These are phyloP conservation scores for Acridotheres tristis DNA, from an alignment of 2,797 vertebrate species.

Conservation along the genomic window DNA sequence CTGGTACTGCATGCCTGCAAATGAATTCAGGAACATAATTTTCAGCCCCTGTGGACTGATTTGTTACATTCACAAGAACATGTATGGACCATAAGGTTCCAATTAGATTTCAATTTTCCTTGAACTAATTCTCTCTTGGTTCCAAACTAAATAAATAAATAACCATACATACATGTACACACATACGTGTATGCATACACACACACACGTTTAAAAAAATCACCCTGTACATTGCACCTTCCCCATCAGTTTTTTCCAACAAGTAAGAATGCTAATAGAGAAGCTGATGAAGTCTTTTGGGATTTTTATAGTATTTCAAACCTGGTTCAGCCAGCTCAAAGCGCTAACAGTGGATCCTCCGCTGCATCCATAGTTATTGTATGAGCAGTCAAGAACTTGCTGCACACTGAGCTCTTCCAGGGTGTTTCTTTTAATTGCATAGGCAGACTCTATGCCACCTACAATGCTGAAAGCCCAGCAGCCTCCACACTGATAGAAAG, in stretches of 20 bases:
- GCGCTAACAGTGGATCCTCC: conserved; percentile 84
- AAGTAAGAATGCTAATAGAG: neutral
- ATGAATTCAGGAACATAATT: neutral
- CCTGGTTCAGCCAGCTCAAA: conserved; percentile 87
- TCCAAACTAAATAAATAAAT: neutral
- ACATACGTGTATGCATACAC: fast-evolving
- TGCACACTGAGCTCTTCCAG: conserved; percentile 88
- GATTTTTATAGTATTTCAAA: conserved; percentile 17
- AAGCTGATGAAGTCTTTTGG: neutral
- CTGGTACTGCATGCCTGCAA: neutral
- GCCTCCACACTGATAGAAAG: conserved; percentile 84
- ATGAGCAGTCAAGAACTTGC: conserved; percentile 91
- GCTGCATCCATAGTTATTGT: conserved; percentile 81
- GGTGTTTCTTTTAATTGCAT: conserved; percentile 76
- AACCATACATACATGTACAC: fast-evolving
- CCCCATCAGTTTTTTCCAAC: neutral
- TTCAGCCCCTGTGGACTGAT: neutral
- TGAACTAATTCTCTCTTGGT: neutral
- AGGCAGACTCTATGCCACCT: conserved; percentile 82
- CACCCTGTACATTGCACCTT: neutral
- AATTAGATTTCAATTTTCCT: neutral
- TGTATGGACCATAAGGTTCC: neutral
- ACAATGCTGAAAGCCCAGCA: conserved; percentile 95
- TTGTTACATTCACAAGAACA: neutral
- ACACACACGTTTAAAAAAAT: neutral